Conservation (phyloP, 2,797 vertebrate species). For the Halcyon chelicuti region DNA sequence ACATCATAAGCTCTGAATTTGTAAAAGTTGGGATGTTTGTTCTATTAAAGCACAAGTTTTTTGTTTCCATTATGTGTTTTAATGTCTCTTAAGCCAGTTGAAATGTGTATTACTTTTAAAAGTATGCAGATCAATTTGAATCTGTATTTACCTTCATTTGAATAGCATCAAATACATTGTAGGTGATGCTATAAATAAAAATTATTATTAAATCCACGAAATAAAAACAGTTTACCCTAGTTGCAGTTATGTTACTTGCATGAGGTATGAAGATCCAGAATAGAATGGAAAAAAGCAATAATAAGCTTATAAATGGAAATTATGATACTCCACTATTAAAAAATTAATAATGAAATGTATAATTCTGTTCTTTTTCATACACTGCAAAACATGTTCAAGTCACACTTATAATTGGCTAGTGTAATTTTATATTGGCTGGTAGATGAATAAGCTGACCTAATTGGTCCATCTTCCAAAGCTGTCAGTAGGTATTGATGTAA, state of each 20-base stretch:
- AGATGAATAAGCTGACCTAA: background rate
- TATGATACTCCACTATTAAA: background rate
- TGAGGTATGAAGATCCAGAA: background rate
- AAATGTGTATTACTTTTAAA: background rate
- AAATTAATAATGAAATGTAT: background rate
- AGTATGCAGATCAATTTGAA: background rate
- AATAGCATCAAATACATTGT: background rate
- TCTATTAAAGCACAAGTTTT: background rate
- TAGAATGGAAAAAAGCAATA: background rate
- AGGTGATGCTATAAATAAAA: background rate
- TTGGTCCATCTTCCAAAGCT: conserved; percentile 35
- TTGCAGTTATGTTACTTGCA: background rate
- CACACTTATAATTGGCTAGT: background rate
- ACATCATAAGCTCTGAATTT: background rate
- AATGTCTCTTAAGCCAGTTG: background rate
- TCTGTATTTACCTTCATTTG: background rate
- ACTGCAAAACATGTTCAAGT: background rate
- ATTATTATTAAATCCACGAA: background rate
- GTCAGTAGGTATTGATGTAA: conserved; percentile 42
- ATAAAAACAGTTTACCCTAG: background rate
- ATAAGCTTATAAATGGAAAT: background rate
- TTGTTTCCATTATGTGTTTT: background rate
- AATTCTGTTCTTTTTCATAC: background rate
- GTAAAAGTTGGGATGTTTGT: background rate
- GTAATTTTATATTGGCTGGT: background rate